Evolutionary conservation across 2,888 invertebrate genomes (phyloP), one percentile per base, ranked within the genome.

Genomic region (Aspidiotus rigidus): DNA sequence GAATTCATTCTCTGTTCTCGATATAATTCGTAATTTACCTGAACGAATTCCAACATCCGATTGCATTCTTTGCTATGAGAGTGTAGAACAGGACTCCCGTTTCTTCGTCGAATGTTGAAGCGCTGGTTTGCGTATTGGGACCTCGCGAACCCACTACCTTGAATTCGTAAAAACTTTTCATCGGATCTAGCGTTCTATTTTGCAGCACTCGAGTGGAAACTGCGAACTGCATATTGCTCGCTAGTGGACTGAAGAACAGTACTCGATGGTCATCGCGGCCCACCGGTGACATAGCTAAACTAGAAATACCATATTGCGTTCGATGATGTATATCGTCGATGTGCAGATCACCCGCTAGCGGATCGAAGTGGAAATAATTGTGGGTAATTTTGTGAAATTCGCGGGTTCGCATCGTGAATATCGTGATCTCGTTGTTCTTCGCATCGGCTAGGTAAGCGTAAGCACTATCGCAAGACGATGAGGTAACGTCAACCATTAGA

Each of bases 291-390:
- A 89, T 76, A 0, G 89, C 84, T 74, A 90, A 76, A 39, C 86
- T 88, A 73, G 89, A 90, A 0, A 90, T 82, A 1, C 90, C 90
- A 76, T 90, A 90, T 0, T 87, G 88, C 89, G 89, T 90, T 74
- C 89, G 87, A 74, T 89, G 90, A 72, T 86, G 85, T 0, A 89
- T 74, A 1, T 69, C 71, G 13, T 71, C 71, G 9, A 69, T 70
- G 13, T 69, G 39, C 75, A 86, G 90, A 73, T 86, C 85, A 0
- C 88, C 83, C 0, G 88, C 86, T 1, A 88, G 75, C 0, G 88
- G 88, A 74, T 88, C 88, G 0, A 88, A 88, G 75, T 81, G 86
- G 79, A 85, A 91, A 54, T 81, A 81, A 76, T 90, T 89, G 76
- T 91, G 90, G 71, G 85, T 80, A 49, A 90, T 83, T 55, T 88